Evolutionary conservation across 1,140 invertebrate genomes (phyloP), one percentile per base, ranked within the genome.

Genomic region (Drosophila kepulauana): DNA sequence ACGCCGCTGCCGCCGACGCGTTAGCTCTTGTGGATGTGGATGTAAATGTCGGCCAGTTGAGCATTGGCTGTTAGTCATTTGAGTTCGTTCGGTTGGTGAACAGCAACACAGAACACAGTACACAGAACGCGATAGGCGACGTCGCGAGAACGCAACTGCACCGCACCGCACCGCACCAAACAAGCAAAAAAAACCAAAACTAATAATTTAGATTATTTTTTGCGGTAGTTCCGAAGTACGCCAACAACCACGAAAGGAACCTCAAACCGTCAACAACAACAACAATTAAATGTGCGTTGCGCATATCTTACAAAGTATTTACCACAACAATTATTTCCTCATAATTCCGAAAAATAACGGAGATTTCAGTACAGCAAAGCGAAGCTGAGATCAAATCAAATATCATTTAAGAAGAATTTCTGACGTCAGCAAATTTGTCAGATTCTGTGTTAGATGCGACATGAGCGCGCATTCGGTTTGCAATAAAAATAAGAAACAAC

Each of bases 51-150:
- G 84, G 79, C 76, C 79, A 78, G 52, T 64, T 70, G 71, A 62
- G 76, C 79, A 63, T 70, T 65, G 77, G 73, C 75, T 75, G 82
- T 88, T 87, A 87, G 84, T 87, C 84, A 88, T 82, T 88, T 87
- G 65, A 80, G 80, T 87, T 78, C 80, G 84, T 84, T 88, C 74
- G 84, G 63, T 73, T 88, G 80, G 80, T 88, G 84, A 84, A 88
- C 20, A 25, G 20, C 20, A 25, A 25, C 3, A 4, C 20, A 20
- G 20, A 20, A 20, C 20, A 20, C 20, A 25, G 20, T 25, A 25
- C 20, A 25, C 3, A 25, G 33, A 58, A 33, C 66, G 54, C 45
- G 38, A 59, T 52, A 54, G 28, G 52, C 15, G 65, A 59, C 15
- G 65, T 45, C 15, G 43, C 30, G 61, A 43, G 25, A 28, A 43